phyloP scores from a whole-genome alignment of 2,888 invertebrate species.

The Mythimna ferrago region DNA sequence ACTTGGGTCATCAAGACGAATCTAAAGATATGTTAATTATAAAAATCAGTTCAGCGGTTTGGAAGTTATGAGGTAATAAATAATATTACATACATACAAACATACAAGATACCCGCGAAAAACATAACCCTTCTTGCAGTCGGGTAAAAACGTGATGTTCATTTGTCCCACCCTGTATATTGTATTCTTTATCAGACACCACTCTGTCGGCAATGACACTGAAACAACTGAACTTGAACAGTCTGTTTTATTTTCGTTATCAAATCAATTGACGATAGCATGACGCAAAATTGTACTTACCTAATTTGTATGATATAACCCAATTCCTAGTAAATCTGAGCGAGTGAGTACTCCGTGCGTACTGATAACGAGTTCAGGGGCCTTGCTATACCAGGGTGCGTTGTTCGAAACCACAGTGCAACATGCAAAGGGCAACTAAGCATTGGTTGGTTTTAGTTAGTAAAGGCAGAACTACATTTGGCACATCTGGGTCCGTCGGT shows the following conservation, averaged over 20 bases:
- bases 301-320: neutral
- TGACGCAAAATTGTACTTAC: conserved; percentile 24
- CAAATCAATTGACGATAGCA: conserved; percentile 21
- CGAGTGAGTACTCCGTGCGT: neutral
- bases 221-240: conserved; percentile 45
- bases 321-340: neutral
- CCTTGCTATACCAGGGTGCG: neutral
- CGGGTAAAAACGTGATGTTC: neutral
- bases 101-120: too few species aligned
- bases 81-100: too few species aligned
- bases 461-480: too few species aligned
- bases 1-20: too few species aligned
- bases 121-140: too few species aligned
- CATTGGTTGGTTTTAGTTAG: too few species aligned
- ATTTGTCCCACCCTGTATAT: conserved; percentile 18
- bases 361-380: neutral
- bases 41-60: too few species aligned
- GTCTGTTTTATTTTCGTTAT: conserved; percentile 24
- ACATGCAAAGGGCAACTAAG: too few species aligned
- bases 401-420: too few species aligned
- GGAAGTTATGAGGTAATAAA: too few species aligned
- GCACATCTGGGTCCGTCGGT: too few species aligned
- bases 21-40: too few species aligned
- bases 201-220: conserved; percentile 49
- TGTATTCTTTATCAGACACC: conserved; percentile 39